A percentile compares a stretch with the other conserved stretches of the same genome.
These are phyloP conservation scores for Stenolophus ochropezus DNA, from an alignment of 2,888 invertebrate species.

Conservation along the genomic window DNA sequence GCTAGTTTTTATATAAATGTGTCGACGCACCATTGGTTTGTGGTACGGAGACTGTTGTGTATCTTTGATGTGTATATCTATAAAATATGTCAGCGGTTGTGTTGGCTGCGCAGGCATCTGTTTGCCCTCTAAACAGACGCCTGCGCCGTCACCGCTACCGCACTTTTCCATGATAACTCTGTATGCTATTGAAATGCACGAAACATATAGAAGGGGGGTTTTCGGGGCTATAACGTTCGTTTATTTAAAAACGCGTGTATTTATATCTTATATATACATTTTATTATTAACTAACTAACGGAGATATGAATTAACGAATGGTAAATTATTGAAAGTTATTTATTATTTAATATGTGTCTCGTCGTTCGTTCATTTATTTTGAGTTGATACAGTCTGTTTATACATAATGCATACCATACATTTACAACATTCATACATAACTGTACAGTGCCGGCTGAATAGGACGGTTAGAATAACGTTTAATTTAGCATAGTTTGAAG, in stretches of 20 bases:
- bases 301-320: slow-evolving; percentile 51
- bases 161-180: slow-evolving; percentile 71
- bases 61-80: slow-evolving; percentile 59
- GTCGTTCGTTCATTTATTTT: slow-evolving; percentile 49
- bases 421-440: slow-evolving; percentile 37
- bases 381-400: slow-evolving; percentile 37
- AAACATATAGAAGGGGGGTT: slow-evolving; percentile 90
- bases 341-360: slow-evolving; percentile 52
- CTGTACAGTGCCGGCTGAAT: slow-evolving; percentile 17
- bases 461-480: slow-evolving; percentile 5
- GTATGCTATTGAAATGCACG: slow-evolving; percentile 93
- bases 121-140: neutral
- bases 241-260: slow-evolving; percentile 58
- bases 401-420: slow-evolving; percentile 49
- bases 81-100: slow-evolving; percentile 34
- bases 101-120: slow-evolving; percentile 64
- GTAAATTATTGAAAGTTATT: slow-evolving; percentile 49
- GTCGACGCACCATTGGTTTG: slow-evolving; percentile 46
- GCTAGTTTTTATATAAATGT: slow-evolving; percentile 60
- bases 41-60: slow-evolving; percentile 55
- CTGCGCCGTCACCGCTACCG: slow-evolving; percentile 6
- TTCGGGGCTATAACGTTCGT: slow-evolving; percentile 62
- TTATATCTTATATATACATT: slow-evolving; percentile 55
- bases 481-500: slow-evolving; percentile 4
- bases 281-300: slow-evolving; percentile 53